Evolutionary conservation across 2,113 vertebrate genomes (phyloP), one percentile per base, ranked within the genome.

Genomic region (Vimba vimba): DNA sequence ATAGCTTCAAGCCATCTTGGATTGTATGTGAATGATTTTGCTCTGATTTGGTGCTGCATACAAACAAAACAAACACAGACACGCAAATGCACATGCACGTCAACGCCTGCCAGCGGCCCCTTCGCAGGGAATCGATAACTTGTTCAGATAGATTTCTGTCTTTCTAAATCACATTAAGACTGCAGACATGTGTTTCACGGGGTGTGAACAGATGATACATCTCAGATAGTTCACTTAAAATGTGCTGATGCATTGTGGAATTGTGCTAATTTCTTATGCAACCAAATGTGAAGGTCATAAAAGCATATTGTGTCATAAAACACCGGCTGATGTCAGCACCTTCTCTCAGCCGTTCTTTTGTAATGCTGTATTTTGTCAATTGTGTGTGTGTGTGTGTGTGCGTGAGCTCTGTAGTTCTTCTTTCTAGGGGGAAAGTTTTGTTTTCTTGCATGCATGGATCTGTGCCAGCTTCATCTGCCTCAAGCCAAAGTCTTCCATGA

Each of bases 21-120:
- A 83, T 79, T 50, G 81, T 85, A 1, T 74, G 84, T 27, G 77
- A 73, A 75, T 45, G 52, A 76, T 62, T 86, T 76, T 59, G 88
- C 79, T 86, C 74, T 87, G 86, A 83, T 74, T 89, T 64, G 85
- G 68, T 85, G 52, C 74, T 27, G 88, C 84, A 91, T 73, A 89
- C 75, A 87, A 91, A 93, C 15, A 66, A 90, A 91, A 89, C 94
- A 93, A 92, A 91, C 91, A 93, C 84, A 91, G 90, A 94, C 94
- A 92, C 85, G 90, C 90, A 91, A 83, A 93, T 89, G 92, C 90
- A 88, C 93, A 94, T 94, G 93, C 93, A 94, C 94, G 93, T 92
- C 86, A 43, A 43, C 43, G 79, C 66, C 69, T 81, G 78, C 87
- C 76, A 39, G 60, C 39, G 33, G 73, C 50, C 89, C 64, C 66